Evolutionary conservation across 2,797 vertebrate genomes (phyloP).

Genomic region (Enteromius viviparus): DNA sequence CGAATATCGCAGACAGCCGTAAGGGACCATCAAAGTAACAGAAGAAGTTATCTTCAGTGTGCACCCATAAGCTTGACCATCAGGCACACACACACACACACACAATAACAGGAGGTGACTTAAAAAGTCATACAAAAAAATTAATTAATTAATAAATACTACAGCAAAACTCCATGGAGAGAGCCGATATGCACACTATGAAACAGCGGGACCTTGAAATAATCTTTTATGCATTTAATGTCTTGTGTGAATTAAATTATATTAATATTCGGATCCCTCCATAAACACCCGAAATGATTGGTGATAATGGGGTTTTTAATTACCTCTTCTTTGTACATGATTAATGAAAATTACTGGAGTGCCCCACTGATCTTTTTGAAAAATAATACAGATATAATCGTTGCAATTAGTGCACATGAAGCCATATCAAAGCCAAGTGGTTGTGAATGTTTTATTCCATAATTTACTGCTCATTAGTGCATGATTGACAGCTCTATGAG

Average conservation of each 20-base stretch:
- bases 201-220: constrained; percentile 33
- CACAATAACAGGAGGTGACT: constrained; percentile 4
- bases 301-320: constrained; percentile 81
- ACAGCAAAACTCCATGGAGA: constrained; percentile 15
- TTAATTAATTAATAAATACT: background rate
- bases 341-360: constrained; percentile 82
- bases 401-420: constrained; percentile 81
- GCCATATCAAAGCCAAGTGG: constrained; percentile 74
- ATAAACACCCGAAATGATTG: constrained; percentile 66
- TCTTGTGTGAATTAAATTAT: constrained; percentile 62
- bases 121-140: constrained; percentile 15
- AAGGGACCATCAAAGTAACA: constrained; percentile 33
- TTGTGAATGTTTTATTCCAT: constrained; percentile 74
- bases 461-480: constrained; percentile 82
- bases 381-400: constrained; percentile 79
- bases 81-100: background rate
- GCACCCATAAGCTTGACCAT: constrained; percentile 19
- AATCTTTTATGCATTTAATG: constrained; percentile 60
- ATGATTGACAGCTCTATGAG: constrained; percentile 66
- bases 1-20: constrained; percentile 33
- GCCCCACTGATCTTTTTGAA: constrained; percentile 78
- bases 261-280: constrained; percentile 65
- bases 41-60: constrained; percentile 32
- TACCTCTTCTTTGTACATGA: constrained; percentile 79
- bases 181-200: background rate